Base-by-base conservation (phyloP, 2,888 invertebrate species). In the Cabera pusaria region DNA sequence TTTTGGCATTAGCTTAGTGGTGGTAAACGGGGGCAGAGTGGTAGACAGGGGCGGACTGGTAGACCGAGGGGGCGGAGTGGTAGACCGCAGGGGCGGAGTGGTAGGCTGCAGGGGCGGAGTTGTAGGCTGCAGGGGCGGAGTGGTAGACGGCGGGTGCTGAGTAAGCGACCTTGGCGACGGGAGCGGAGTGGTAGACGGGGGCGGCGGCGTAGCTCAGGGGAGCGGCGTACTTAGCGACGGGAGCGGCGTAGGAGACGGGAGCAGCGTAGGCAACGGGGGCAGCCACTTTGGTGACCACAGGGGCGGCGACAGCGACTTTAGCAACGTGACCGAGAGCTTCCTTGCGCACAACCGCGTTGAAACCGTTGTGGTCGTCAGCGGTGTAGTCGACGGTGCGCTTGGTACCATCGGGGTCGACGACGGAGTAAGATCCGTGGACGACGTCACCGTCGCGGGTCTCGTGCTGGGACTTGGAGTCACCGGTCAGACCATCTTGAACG, bases 261-360 rank as follows among this genome's bases (percentile, higher is more conserved):
- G 69, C 82, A 65, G 75, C 68, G 47, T 87, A 83, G 8, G 73
- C 74, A 35, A 73, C 51, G 16, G 72, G 62, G 23, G 69, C 55
- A 14, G 59, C 49, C 22, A 59, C 47, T 32, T 63, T 59, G 22
- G 59, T 58, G 7, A 59, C 58, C 5, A 59, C 52, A 8, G 67
- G 59, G 12, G 60, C 57, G 22, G 52, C 67, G 17, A 69, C 70
- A 19, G 64, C 64, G 5, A 62, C 63, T 39, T 72, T 73, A 37
- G 76, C 71, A 19, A 45, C 49, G 47, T 54, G 59, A 38, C 26
- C 78, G 46, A 78, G 57, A 27, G 78, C 68, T 37, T 89, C 88
- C 50, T 73, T 84, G 69, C 75, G 85, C 2, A 91, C 91, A 24
- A 91, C 90, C 10, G 91, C 91, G 72, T 90, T 90, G 78, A 91